These are phyloP conservation scores for Tiaroga cobitis DNA, from an alignment of 2,797 vertebrate genomes.

Conservation along the genomic window DNA sequence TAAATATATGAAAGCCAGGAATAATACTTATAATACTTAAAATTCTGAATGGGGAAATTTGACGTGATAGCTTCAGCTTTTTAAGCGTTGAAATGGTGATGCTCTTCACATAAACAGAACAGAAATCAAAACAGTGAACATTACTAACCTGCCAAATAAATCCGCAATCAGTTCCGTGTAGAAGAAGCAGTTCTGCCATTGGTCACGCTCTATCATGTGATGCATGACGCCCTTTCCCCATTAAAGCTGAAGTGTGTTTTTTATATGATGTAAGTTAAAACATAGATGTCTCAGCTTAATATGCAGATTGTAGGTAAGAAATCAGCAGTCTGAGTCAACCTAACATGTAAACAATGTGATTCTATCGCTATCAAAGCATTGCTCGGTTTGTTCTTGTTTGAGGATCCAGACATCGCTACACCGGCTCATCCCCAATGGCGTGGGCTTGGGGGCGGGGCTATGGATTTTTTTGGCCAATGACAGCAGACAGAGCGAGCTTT, in stretches of 20 bases:
- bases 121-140: slow-evolving; percentile 1
- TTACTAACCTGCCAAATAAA: slow-evolving; percentile 62
- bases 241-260: neutral
- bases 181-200: slow-evolving; percentile 62
- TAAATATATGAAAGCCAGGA: neutral
- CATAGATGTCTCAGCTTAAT: neutral
- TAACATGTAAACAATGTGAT: neutral
- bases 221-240: neutral
- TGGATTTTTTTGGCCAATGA: neutral
- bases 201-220: slow-evolving; percentile 61
- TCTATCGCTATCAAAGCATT: neutral
- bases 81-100: neutral
- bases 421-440: neutral
- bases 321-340: neutral
- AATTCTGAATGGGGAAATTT: neutral
- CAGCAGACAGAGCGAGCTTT: neutral
- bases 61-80: neutral
- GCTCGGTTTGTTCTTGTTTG: too few species aligned
- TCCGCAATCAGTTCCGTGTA: slow-evolving; percentile 71
- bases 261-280: neutral
- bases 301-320: neutral
- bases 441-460: neutral
- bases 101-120: neutral
- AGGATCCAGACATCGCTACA: neutral
- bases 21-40: too few species aligned